Evolutionary conservation across 2,888 invertebrate species (phyloP), one percentile per base, ranked within the genome.

Genomic region (Drosophila monieri): DNA sequence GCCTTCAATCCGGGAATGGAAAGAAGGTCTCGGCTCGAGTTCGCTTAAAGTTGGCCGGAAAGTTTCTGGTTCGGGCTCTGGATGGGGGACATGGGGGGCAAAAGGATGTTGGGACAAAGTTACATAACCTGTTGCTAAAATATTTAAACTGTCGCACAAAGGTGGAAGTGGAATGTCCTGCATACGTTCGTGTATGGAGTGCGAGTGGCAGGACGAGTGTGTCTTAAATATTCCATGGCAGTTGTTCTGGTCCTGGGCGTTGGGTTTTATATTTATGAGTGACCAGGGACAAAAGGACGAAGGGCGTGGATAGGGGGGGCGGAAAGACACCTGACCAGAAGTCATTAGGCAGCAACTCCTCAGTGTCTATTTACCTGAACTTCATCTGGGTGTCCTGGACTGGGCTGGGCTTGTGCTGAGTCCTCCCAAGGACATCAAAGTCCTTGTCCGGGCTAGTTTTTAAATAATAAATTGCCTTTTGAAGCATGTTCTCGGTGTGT

Each of bases 391-490:
- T 15, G n/a, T 12, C 18, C 12, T 32, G 10, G 48, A 12, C 8
- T 21, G 30, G 15, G n/a, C 8, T 39, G 6, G 12, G 30, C 21
- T 18, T 9, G 25, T 18, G 18, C 18, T 18, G 25, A 25, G 25
- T 4, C 6, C 25, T 6, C 21, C 21, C n/a, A 35, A 61, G 61
- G 30, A 61, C 64, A 44, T 49, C 43, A 35, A 48, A 41, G 54
- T 66, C 64, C 65, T 49, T 55, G 48, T 49, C 43, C 68, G 23
- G 49, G 59, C 68, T 59, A 69, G 68, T 68, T 69, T 69, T 68
- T 69, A 68, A 68, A 69, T 69, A 69, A 69, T 69, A 54, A 68
- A 69, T 69, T 69, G 59, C 68, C 53, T 68, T 64, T 49, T 54
- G 68, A 68, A 47, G 68, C 68, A 43, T 54, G 44, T 59, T 48